phyloP scores from a whole-genome alignment of 2,888 invertebrate genomes.

The Achlya flavicornis region DNA sequence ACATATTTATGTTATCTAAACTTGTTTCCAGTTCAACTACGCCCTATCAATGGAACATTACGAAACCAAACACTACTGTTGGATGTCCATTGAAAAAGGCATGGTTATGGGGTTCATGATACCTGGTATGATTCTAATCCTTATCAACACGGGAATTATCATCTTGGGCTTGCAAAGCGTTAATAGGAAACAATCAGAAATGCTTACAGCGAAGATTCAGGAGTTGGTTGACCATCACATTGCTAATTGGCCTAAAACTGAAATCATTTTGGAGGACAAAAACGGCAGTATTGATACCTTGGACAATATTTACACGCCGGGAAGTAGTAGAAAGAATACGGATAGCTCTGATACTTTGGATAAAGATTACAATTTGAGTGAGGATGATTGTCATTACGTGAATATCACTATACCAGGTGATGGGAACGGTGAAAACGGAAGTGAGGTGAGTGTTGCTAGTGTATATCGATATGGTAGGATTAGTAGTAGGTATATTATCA shows the following conservation, averaged over 20 bases:
- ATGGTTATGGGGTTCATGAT: conserved; percentile 91
- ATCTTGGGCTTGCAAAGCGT: conserved; percentile 81
- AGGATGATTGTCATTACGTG: conserved; percentile 70
- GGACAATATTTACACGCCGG: conserved; percentile 67
- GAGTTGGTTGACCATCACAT: conserved; percentile 73
- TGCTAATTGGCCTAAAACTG: conserved; percentile 69
- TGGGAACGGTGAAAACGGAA: conserved; percentile 55
- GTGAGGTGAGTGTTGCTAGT: conserved; percentile 52
- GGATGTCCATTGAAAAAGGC: conserved; percentile 90
- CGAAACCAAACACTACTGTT: conserved; percentile 89
- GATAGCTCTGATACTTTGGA: conserved; percentile 75
- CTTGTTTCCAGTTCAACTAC: conserved; percentile 83
- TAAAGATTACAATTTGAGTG: conserved; percentile 66
- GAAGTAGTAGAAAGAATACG: conserved; percentile 73
- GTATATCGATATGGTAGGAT: neutral
- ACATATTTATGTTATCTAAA: neutral
- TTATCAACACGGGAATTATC: conserved; percentile 85
- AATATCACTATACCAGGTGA: conserved; percentile 49
- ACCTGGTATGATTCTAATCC: conserved; percentile 87
- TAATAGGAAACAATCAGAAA: conserved; percentile 74
- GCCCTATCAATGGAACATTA: conserved; percentile 88
- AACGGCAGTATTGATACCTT: conserved; percentile 67
- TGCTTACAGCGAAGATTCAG: conserved; percentile 73
- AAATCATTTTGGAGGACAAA: conserved; percentile 50
- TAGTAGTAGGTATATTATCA: conserved; percentile 19